Percentiles rank a stretch among this genome's conserved stretches.
Conservation (phyloP, 2,797 vertebrate species). For the Odontamblyopus rebecca region DNA sequence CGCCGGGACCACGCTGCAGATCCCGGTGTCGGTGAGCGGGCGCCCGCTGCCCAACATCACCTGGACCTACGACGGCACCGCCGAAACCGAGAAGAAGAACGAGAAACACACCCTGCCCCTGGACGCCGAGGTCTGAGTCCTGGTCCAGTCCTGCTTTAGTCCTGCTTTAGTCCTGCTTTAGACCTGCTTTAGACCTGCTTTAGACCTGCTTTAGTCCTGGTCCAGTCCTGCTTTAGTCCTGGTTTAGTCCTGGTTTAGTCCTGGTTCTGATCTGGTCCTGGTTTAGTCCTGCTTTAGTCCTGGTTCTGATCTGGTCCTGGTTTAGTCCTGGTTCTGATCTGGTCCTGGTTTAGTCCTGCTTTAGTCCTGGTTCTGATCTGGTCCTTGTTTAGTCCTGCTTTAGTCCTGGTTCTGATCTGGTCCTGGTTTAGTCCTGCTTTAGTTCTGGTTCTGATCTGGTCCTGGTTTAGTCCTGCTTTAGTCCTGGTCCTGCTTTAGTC, state of each 20-base stretch:
- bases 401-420: background rate
- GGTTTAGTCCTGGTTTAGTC: background rate
- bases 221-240: background rate
- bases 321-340: background rate
- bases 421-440: background rate
- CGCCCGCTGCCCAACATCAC: conserved; percentile 89
- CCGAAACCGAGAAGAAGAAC: conserved; percentile 89
- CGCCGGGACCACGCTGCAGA: conserved; percentile 87
- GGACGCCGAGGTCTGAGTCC: conserved; percentile 85
- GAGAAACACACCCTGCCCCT: conserved; percentile 88
- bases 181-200: background rate
- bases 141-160: background rate
- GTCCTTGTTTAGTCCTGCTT: background rate
- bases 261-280: background rate
- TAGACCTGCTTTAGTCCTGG: background rate
- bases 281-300: too few relatives aligned
- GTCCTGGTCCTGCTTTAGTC: too few relatives aligned
- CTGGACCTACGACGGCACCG: conserved; percentile 94
- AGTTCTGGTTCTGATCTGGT: background rate
- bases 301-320: too few relatives aligned
- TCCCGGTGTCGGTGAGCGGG: conserved; percentile 86
- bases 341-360: too few relatives aligned
- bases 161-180: background rate
- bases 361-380: background rate
- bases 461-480: background rate